phyloP scores from a whole-genome alignment of 2,888 invertebrate genomes.

The Matsumyia berberina region DNA sequence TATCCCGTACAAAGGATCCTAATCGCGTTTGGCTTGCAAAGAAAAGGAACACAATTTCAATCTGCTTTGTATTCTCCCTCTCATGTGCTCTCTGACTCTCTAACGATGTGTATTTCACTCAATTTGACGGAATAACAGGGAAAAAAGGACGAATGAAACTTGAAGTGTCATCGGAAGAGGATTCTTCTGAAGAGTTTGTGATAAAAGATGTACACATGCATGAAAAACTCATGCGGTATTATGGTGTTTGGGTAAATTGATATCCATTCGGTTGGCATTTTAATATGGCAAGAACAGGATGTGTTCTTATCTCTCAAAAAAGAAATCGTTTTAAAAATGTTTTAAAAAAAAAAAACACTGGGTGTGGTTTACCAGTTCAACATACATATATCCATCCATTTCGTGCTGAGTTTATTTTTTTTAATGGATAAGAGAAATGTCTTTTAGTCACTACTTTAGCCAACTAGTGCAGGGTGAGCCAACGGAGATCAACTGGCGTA shows the following conservation, averaged over 20 bases:
- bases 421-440: no score
- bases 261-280: background rate
- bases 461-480: no score
- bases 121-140: background rate
- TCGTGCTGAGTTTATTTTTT: no score
- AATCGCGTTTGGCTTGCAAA: slow-evolving; percentile 11
- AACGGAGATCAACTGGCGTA: no score
- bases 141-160: background rate
- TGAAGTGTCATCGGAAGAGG: slow-evolving; percentile 12
- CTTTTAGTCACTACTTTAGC: no score
- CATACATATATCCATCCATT: no score
- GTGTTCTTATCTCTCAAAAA: no score
- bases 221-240: background rate
- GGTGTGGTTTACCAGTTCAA: no score
- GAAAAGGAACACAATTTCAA: slow-evolving; percentile 8
- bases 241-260: background rate
- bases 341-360: no score
- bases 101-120: background rate
- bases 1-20: slow-evolving; percentile 18
- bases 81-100: background rate
- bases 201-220: slow-evolving; percentile 17
- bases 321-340: no score
- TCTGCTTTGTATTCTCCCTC: slow-evolving; percentile 5
- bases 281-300: no score
- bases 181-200: background rate